phyloP scores from a whole-genome alignment of 2,888 invertebrate species.

The Rapana venosa region DNA sequence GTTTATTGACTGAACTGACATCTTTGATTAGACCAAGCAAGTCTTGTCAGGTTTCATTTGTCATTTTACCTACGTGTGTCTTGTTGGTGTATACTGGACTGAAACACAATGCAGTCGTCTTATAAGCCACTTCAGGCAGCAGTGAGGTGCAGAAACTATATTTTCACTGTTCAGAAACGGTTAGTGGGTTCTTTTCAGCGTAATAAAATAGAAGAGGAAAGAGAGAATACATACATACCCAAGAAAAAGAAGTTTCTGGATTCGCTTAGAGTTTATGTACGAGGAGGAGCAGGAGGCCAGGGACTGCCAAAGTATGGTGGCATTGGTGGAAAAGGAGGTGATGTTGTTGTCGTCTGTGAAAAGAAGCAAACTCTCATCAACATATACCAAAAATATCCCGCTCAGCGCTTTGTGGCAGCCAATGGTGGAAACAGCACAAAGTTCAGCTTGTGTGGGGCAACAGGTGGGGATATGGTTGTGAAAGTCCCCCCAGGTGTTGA shows the following conservation, averaged over 20 bases:
- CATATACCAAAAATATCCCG: conserved; percentile 79
- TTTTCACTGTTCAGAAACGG: background rate
- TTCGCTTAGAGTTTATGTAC: conserved; percentile 87
- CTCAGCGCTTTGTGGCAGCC: conserved; percentile 83
- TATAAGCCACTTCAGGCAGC: background rate
- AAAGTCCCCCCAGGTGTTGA: conserved; percentile 90
- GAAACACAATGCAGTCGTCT: background rate
- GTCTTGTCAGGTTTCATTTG: no score
- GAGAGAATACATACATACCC: background rate
- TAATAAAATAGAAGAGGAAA: background rate
- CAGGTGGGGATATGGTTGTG: conserved; percentile 86
- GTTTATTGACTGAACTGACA: no score
- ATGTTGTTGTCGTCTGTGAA: conserved; percentile 83
- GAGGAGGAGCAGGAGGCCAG: conserved; percentile 90
- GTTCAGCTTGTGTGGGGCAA: conserved; percentile 81
- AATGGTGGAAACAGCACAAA: conserved; percentile 87
- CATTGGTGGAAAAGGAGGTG: conserved; percentile 93
- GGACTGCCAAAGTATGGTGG: conserved; percentile 90
- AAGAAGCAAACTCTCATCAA: conserved; percentile 72
- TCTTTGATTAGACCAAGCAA: no score
- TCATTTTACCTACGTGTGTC: no score
- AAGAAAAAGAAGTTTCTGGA: conserved; percentile 84
- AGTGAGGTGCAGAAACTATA: background rate
- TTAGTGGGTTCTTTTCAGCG: conserved; percentile 24
- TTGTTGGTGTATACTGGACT: no score